These are phyloP conservation scores for Chondrosia reniformis DNA, from an alignment of 37 sponge, comb jelly and placozoan genomes.

Conservation along the genomic window DNA sequence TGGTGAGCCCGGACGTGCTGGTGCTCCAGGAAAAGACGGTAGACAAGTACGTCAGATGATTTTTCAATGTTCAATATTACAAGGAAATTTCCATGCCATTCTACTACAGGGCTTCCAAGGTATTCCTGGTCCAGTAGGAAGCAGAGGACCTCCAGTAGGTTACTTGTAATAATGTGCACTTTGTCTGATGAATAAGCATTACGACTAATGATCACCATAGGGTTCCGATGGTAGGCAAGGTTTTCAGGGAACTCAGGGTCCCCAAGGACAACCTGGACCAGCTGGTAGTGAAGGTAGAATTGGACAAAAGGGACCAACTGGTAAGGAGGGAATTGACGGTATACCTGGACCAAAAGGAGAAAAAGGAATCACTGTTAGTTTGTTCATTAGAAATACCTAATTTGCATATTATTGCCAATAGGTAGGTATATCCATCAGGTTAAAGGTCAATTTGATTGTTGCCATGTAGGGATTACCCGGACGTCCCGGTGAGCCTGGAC, in stretches of 20 bases:
- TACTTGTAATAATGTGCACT: neutral
- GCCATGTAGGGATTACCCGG: conserved; percentile 27
- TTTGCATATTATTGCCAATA: too few species aligned
- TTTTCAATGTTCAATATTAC: neutral
- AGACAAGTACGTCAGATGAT: neutral
- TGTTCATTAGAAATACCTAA: too few species aligned
- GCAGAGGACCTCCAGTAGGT: conserved; percentile 17
- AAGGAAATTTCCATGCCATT: neutral
- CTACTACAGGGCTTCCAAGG: conserved; percentile 12
- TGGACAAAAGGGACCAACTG: conserved; percentile 49
- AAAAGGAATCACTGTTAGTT: conserved; percentile 14
- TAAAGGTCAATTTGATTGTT: too few species aligned
- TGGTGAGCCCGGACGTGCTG: conserved; percentile 14
- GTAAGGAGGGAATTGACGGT: conserved; percentile 54
- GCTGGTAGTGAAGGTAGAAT: conserved; percentile 48
- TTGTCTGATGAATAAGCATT: neutral
- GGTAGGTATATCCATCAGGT: too few species aligned
- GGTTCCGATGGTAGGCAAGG: conserved; percentile 44
- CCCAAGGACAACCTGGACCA: conserved; percentile 52
- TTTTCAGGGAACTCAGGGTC: conserved; percentile 60
- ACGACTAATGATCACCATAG: neutral
- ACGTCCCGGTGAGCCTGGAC: conserved; percentile 26
- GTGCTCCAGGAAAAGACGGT: conserved; percentile 22
- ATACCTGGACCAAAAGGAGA: conserved; percentile 20
- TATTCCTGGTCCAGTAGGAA: neutral